These are phyloP conservation scores for Cheirogaleus medius DNA, from an alignment of 2,113 vertebrate species.

Conservation along the genomic window DNA sequence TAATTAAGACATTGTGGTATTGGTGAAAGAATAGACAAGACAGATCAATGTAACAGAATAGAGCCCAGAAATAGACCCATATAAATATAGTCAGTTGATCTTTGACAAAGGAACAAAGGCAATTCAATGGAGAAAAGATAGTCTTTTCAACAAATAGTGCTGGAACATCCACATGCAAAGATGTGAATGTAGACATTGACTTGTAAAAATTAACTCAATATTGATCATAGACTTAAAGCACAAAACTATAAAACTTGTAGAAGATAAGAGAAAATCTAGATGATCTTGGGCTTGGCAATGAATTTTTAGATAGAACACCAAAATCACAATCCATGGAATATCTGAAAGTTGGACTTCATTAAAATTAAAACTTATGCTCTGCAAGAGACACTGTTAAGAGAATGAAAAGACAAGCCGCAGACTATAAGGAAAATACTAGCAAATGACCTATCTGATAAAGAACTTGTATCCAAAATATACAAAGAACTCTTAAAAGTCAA, in stretches of 20 bases:
- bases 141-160: not conserved
- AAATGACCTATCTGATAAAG: not conserved
- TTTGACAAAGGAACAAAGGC: not conserved
- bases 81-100: not conserved
- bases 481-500: not conserved
- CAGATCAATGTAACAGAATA: not conserved
- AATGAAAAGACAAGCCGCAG: not conserved
- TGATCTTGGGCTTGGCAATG: not conserved
- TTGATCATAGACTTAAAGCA: not conserved
- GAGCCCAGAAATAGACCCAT: not conserved
- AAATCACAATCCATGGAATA: not conserved
- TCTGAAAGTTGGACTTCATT: not conserved
- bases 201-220: conserved; percentile 19
- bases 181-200: not conserved
- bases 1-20: not conserved
- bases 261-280: not conserved
- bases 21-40: not conserved
- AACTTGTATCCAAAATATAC: not conserved
- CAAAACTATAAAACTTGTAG: not conserved
- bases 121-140: not conserved
- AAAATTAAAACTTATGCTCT: not conserved
- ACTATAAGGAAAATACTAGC: not conserved
- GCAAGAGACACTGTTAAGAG: not conserved
- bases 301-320: not conserved
- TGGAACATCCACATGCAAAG: not conserved